phyloP scores from a whole-genome alignment of 2,797 vertebrate genomes.

The Gymnopithys bicolor region DNA sequence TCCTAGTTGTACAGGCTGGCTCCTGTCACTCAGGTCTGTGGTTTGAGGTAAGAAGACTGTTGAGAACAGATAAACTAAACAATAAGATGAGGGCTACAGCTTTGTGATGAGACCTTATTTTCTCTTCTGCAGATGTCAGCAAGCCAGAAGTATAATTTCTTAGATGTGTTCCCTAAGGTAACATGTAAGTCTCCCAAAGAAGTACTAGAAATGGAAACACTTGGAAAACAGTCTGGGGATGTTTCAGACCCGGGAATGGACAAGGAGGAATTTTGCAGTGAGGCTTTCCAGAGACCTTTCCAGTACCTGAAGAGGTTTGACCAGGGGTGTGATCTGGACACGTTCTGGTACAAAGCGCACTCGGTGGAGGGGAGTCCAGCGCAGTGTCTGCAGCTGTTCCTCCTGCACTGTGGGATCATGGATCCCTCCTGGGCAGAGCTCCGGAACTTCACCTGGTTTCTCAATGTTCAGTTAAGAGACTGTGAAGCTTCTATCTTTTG shows the following conservation, averaged over 20 bases:
- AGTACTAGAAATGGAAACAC: conserved; percentile 80
- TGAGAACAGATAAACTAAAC: not conserved
- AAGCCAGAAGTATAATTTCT: conserved; percentile 73
- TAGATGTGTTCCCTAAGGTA: conserved; percentile 90
- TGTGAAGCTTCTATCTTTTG: conserved; percentile 93
- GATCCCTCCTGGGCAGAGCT: conserved; percentile 95
- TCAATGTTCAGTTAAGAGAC: conserved; percentile 89
- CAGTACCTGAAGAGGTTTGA: conserved; percentile 90
- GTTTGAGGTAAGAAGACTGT: not conserved
- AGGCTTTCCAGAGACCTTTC: conserved; percentile 91
- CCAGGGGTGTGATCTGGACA: conserved; percentile 78
- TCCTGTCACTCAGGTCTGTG: not conserved
- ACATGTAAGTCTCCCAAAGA: conserved; percentile 90
- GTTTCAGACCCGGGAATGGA: conserved; percentile 86
- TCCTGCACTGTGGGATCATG: conserved; percentile 88
- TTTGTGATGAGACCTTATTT: not conserved
- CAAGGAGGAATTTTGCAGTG: conserved; percentile 82
- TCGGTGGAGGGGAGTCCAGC: conserved; percentile 82
- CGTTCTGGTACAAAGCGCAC: conserved; percentile 73
- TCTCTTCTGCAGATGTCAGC: conserved; percentile 66
- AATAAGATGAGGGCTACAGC: not conserved
- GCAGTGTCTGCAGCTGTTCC: conserved; percentile 89
- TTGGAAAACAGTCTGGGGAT: not conserved
- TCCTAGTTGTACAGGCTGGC: not conserved
- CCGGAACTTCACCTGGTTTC: conserved; percentile 90